A percentile compares a stretch with the other conserved stretches of the same genome.
These are phyloP conservation scores for Empis livida DNA, from an alignment of 2,888 invertebrate genomes.

Conservation along the genomic window DNA sequence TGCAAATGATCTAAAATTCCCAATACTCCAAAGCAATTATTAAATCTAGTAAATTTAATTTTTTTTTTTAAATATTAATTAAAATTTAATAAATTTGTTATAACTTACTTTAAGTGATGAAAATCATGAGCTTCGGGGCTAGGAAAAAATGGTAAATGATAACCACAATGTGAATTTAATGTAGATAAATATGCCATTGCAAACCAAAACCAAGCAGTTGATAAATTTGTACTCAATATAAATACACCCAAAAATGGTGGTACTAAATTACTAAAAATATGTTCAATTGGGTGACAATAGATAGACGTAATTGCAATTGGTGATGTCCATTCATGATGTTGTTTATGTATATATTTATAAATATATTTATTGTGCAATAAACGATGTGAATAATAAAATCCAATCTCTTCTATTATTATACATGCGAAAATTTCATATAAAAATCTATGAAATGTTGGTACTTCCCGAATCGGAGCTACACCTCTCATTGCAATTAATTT, in stretches of 20 bases:
- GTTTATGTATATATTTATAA: constrained; percentile 72
- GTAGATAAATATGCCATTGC: constrained; percentile 61
- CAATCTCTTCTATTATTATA: constrained; percentile 63
- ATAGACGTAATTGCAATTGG: constrained; percentile 69
- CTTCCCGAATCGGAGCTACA: constrained; percentile 46
- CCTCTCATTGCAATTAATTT: constrained; percentile 53
- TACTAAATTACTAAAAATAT: constrained; percentile 61
- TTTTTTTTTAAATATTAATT: background rate
- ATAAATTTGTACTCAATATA: constrained; percentile 61
- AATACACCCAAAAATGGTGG: constrained; percentile 65
- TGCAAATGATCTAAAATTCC: constrained; percentile 71
- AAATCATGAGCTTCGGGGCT: constrained; percentile 80
- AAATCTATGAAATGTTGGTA: constrained; percentile 67
- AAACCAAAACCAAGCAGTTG: constrained; percentile 67
- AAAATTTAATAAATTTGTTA: background rate
- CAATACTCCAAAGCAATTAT: constrained; percentile 70
- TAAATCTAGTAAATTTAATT: constrained; percentile 46
- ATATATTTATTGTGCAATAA: constrained; percentile 58
- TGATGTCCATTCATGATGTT: constrained; percentile 80
- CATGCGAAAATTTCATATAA: constrained; percentile 59
- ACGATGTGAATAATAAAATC: constrained; percentile 77
- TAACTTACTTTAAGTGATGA: constrained; percentile 65
- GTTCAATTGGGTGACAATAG: constrained; percentile 68
- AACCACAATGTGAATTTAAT: constrained; percentile 71
- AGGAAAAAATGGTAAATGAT: constrained; percentile 73